Base-by-base conservation (phyloP, 2,797 vertebrate genomes). In the Eurystomus glaucurus region DNA sequence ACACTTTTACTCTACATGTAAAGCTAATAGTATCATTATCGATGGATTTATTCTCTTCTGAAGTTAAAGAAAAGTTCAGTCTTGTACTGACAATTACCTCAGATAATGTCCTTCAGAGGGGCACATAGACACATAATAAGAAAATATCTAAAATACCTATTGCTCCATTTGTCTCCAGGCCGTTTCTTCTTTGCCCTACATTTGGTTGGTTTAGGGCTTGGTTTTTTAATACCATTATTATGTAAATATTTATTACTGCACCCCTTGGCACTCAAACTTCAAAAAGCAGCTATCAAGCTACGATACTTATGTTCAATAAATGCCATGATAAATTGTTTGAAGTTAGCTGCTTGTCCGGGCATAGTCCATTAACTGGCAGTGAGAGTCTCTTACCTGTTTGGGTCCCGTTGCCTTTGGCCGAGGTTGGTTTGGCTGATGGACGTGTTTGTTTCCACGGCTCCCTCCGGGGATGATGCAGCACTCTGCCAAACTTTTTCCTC, bases 401-500 rank as follows among this genome's bases (percentile, higher is more conserved):
- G 70, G 7, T 33, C 10, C 10, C 64, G 8, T 55, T 93, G 20
- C 31, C 14, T 77, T 68, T 88, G 57, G 23, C 62, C 89, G 60
- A 82, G 51, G 43, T 89, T 81, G 80, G 41, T 43, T 43, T 43
- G 41, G 41, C 41, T 43, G 41, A 43, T 43, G n/a, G 55, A 83
- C 79, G 64, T 14, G 5, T 77, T 85, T 45, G 14, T 76, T 95
- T 77, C 57, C 45, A 3, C 57, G 64, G 26, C 50, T 80, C 7
- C n/a, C 72, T 68, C 39, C 61, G 57, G 37, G 33, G 77, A 33
- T 20, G 29, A 64, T 39, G 68, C 50, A 85, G 11, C 45, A 22
- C 83, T 95, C 72, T 88, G 71, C 64, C 82, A 57, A 41, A 45
- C 20, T 39, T 6, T 82, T 89, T 74, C 45, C 18, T 85, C 43